phyloP scores from a whole-genome alignment of 2,888 invertebrate species.

The Ophraella communa region DNA sequence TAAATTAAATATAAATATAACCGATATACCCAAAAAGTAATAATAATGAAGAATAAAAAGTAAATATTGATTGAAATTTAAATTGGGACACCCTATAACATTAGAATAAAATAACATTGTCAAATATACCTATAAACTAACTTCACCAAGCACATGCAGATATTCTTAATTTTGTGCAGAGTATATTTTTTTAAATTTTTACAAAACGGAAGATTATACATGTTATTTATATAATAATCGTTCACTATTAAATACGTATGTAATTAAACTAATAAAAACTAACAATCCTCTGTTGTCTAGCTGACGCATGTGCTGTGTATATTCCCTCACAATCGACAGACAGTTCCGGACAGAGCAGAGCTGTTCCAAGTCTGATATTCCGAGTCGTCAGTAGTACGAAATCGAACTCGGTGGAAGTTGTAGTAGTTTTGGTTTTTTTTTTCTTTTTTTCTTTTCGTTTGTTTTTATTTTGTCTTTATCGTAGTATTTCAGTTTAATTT shows the following conservation, averaged over 20 bases:
- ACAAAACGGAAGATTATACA: neutral
- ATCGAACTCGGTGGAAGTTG: constrained; percentile 44
- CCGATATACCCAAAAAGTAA: too few relatives aligned
- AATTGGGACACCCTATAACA: too few relatives aligned
- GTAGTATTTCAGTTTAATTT: constrained; percentile 33
- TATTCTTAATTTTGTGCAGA: too few relatives aligned
- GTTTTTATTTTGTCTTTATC: constrained; percentile 49
- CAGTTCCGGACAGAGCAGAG: constrained; percentile 18
- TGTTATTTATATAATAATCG: too few relatives aligned
- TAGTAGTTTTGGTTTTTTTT: constrained; percentile 51
- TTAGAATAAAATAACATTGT: too few relatives aligned
- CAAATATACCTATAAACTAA: too few relatives aligned
- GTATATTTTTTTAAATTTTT: too few relatives aligned
- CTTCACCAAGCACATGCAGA: too few relatives aligned
- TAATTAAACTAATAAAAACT: constrained; percentile 1
- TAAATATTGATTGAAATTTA: too few relatives aligned
- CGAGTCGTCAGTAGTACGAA: constrained; percentile 36
- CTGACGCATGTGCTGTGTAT: constrained; percentile 14
- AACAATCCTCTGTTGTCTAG: neutral
- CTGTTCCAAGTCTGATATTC: constrained; percentile 15
- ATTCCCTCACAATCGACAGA: constrained; percentile 16
- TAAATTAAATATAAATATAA: too few relatives aligned
- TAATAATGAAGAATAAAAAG: too few relatives aligned
- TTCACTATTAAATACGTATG: too few relatives aligned
- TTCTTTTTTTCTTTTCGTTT: constrained; percentile 50